Percentiles rank a stretch among this genome's conserved stretches.
phyloP scores from a whole-genome alignment of 2,888 invertebrate genomes.

The Drosophila merina region DNA sequence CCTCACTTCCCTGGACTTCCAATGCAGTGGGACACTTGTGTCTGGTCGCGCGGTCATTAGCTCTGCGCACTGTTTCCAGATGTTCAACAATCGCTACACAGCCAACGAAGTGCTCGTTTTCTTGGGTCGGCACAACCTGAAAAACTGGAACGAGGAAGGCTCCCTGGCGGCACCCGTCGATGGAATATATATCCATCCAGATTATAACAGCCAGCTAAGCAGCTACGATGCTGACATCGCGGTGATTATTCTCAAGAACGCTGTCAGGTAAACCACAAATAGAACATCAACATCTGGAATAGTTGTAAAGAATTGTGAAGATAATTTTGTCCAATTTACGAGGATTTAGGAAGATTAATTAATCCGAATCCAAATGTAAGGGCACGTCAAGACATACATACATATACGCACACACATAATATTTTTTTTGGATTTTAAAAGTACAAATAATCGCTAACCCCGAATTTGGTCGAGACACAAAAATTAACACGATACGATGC shows the following conservation, averaged over 20 bases:
- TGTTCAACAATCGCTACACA: constrained; percentile 72
- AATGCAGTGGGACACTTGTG: constrained; percentile 82
- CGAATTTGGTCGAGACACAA: too few relatives aligned
- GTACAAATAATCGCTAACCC: too few relatives aligned
- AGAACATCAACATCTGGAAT: too few relatives aligned
- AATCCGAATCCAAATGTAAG: too few relatives aligned
- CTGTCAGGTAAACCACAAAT: constrained; percentile 78
- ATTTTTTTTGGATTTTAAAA: too few relatives aligned
- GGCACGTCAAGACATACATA: too few relatives aligned
- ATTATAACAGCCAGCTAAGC: constrained; percentile 82
- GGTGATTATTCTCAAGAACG: constrained; percentile 84
- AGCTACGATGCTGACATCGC: constrained; percentile 85
- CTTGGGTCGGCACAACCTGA: constrained; percentile 84
- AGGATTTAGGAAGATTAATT: too few relatives aligned
- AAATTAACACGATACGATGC: too few relatives aligned
- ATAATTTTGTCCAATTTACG: too few relatives aligned
- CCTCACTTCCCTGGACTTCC: constrained; percentile 83
- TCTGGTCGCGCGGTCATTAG: constrained; percentile 80
- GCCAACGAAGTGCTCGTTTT: constrained; percentile 83
- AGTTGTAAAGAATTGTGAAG: too few relatives aligned
- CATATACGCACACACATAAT: too few relatives aligned
- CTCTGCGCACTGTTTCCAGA: constrained; percentile 84
- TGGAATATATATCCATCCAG: constrained; percentile 84
- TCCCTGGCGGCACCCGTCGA: constrained; percentile 82
- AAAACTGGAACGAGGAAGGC: constrained; percentile 84